Evolutionary conservation across 2,888 invertebrate species (phyloP), one percentile per base, ranked within the genome.

Genomic region (Tholera decimalis): DNA sequence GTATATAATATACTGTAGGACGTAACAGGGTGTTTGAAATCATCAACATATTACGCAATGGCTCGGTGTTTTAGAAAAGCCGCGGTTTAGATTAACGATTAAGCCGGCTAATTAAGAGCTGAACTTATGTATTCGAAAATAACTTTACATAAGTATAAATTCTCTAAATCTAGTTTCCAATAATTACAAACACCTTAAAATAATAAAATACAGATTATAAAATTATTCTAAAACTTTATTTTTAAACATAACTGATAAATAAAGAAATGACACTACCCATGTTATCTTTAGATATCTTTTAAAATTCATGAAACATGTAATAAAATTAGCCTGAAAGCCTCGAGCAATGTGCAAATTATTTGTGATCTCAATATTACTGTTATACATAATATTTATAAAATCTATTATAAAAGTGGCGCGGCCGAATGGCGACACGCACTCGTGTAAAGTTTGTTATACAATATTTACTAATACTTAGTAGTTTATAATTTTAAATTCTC

Each of bases 401-500:
- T 73, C 44, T 81, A 76, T 66, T 79, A 79, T 71, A 81, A 81
- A 77, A 72, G 33, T 61, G 46, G 73, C 71, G 55, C 64, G 46
- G 39, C 46, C 63, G 56, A 39, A 51, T 39, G 39, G 54, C 67
- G 55, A 39, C 58, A 26, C 49, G 50, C 70, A 28, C 51, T 68
- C 63, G 61, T 72, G 67, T 80, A 77, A 68, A 80, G 53, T 68
- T 73, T 65, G 41, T 62, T 68, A 81, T 83, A 85, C 85, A 83
- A 82, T 80, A 82, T 80, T 83, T 80, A 82, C 76, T 77, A 76
- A 82, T 79, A 79, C 67, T 74, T 76, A 75, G 49, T 71, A 60
- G 43, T 63, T 77, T 77, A 82, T 65, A 62, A 73, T 73, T 67
- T 78, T 75, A 73, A 67, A 82, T 78, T 82, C 65, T 87, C 86